Evolutionary conservation across 53 echinoderm and acorn worm species (phyloP).

Genomic region (Stichopus horrens): DNA sequence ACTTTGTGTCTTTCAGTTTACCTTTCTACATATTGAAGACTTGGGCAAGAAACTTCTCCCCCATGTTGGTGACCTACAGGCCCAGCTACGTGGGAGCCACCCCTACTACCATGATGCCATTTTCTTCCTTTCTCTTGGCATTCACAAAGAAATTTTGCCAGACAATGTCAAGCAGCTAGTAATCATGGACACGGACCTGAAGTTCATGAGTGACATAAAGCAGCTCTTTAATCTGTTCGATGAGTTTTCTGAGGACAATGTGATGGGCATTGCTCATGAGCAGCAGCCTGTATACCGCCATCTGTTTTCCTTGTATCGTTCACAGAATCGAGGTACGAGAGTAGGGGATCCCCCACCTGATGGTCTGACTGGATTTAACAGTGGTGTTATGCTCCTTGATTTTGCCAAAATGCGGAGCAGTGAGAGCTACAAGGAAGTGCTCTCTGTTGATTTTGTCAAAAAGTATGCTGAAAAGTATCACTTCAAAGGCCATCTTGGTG

Average conservation of each 20-base stretch:
- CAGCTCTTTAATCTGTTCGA: constrained; percentile 74
- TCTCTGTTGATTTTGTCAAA: constrained; percentile 43
- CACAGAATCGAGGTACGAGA: constrained; percentile 71
- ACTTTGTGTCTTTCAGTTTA: constrained; percentile 4
- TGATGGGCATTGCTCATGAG: constrained; percentile 85
- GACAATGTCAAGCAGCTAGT: constrained; percentile 67
- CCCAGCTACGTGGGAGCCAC: constrained; percentile 64
- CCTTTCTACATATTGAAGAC: constrained; percentile 56
- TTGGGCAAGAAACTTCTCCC: constrained; percentile 75
- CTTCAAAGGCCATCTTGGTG: constrained; percentile 92
- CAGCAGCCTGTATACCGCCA: constrained; percentile 98
- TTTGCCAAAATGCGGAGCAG: constrained; percentile 68
- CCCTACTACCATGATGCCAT: constrained; percentile 97
- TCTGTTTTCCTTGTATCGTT: constrained; percentile 82
- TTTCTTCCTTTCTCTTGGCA: constrained; percentile 86
- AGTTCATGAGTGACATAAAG: constrained; percentile 87
- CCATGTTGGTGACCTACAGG: constrained; percentile 72
- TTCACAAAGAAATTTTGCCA: constrained; percentile 78
- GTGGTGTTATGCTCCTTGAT: constrained; percentile 84
- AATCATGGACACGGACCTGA: constrained; percentile 92
- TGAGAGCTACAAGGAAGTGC: constrained; percentile 49
- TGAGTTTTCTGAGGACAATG: constrained; percentile 67
- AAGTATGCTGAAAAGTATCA: constrained; percentile 67
- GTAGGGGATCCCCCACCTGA: constrained; percentile 88
- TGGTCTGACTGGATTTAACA: constrained; percentile 94